Evolutionary conservation across 2,888 invertebrate genomes (phyloP), one percentile per base, ranked within the genome.

Genomic region (Patella depressa): DNA sequence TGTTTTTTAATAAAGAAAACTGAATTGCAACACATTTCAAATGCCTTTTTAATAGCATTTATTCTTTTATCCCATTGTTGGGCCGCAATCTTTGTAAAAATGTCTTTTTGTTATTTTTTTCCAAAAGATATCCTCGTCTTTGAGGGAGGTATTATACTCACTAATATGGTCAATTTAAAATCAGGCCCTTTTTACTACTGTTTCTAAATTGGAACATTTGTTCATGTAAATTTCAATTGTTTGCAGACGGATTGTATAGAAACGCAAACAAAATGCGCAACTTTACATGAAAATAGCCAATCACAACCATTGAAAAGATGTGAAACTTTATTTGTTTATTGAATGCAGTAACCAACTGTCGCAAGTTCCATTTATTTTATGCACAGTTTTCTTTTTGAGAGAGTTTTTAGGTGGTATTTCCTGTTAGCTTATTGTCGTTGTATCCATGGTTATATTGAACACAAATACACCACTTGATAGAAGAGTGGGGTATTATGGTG

Each of bases 161-260:
- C 45, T 24, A 24, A 65, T 24, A 65, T 65, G 65, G 65, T 65
- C 65, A 65, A 65, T 65, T 65, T 65, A 12, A 19, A 65, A 65
- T 24, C 65, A 12, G n/a, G 65, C 65, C 24, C 45, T 65, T 65
- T 65, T 65, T 19, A 24, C 65, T 24, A 65, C 24, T 65, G 65
- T 65, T 65, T 3, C 19, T 24, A 65, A 65, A 65, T 19, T 65
- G 19, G 65, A 65, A 65, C 65, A 65, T 65, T 65, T 65, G 65
- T 65, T 65, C 24, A 65, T 65, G 65, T 24, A 65, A 65, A 65
- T 65, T 65, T 65, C 65, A 17, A 65, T 65, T 65, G 65, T 24
- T 65, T 65, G 12, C 11, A 65, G 24, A 65, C 11, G 2, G 12
- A 65, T 65, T 65, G 65, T 65, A 65, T 65, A 3, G 65, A 45